A percentile compares a stretch with the other conserved stretches of the same genome.
phyloP scores from a whole-genome alignment of 1,140 invertebrate genomes.

The Heliconius eleuchia region DNA sequence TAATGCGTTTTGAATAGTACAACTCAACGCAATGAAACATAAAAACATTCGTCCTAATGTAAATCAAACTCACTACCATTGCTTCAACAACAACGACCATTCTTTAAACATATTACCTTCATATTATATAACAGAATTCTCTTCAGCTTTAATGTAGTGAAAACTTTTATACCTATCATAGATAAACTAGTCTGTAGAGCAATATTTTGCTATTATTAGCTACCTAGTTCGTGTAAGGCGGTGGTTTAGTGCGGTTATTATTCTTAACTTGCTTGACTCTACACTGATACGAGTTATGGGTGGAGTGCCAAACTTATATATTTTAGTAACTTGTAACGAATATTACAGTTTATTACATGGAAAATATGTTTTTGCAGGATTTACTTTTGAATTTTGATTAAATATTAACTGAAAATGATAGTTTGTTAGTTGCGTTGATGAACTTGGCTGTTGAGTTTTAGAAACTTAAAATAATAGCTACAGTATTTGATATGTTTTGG shows the following conservation, averaged over 20 bases:
- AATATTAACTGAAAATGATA: too few species aligned
- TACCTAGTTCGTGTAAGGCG: slow-evolving; percentile 4
- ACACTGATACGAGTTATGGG: neutral
- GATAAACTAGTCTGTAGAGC: slow-evolving; percentile 1
- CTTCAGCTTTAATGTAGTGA: neutral
- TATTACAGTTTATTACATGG: neutral
- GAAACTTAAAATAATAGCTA: neutral
- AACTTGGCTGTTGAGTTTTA: too few species aligned
- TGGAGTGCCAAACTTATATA: neutral
- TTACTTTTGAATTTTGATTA: neutral
- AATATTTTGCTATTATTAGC: slow-evolving; percentile 7
- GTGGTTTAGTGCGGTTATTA: slow-evolving; percentile 9
- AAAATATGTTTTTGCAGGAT: neutral
- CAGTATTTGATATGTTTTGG: neutral
- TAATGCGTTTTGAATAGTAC: too few species aligned
- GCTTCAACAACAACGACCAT: too few species aligned
- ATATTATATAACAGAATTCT: neutral
- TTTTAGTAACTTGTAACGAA: neutral
- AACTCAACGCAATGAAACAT: too few species aligned
- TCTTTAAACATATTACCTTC: neutral
- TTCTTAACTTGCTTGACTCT: slow-evolving; percentile 13
- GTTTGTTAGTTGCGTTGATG: too few species aligned
- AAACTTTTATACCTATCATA: neutral
- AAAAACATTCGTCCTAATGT: too few species aligned
- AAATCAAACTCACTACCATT: too few species aligned